Conservation (phyloP, 2,888 invertebrate genomes). For the Calameuta filiformis region DNA sequence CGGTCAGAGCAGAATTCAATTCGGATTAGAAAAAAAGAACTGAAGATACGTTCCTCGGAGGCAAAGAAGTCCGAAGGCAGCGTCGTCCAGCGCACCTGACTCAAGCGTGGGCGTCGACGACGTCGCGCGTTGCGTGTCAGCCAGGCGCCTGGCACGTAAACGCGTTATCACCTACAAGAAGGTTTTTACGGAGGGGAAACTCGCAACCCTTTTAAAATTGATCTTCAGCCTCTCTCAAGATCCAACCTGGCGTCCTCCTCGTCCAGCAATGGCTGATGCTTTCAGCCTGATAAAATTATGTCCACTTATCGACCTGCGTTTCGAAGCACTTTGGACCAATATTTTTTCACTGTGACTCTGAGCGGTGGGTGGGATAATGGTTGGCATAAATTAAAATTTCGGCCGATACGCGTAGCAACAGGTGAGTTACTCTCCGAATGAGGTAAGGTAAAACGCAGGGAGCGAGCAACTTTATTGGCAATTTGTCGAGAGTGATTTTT, state of each 20-base stretch:
- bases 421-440: constrained; percentile 55
- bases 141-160: neutral
- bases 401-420: constrained; percentile 52
- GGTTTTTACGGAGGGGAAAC: too few relatives aligned
- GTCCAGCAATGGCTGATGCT: too few relatives aligned
- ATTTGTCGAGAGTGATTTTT: constrained; percentile 45
- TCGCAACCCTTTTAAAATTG: too few relatives aligned
- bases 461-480: constrained; percentile 43
- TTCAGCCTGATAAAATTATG: too few relatives aligned
- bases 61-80: too few relatives aligned
- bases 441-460: constrained; percentile 43
- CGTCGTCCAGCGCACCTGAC: too few relatives aligned
- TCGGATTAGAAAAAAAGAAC: too few relatives aligned
- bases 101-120: neutral
- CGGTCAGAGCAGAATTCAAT: too few relatives aligned
- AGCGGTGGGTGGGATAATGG: constrained; percentile 48
- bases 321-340: neutral
- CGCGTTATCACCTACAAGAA: neutral
- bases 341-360: neutral
- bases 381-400: constrained; percentile 56
- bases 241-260: too few relatives aligned
- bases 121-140: constrained; percentile 2
- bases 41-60: too few relatives aligned
- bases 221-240: too few relatives aligned
- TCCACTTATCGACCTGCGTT: too few relatives aligned